Evolutionary conservation across 1,140 invertebrate species (phyloP).

Genomic region (Matsumurasca onukii): DNA sequence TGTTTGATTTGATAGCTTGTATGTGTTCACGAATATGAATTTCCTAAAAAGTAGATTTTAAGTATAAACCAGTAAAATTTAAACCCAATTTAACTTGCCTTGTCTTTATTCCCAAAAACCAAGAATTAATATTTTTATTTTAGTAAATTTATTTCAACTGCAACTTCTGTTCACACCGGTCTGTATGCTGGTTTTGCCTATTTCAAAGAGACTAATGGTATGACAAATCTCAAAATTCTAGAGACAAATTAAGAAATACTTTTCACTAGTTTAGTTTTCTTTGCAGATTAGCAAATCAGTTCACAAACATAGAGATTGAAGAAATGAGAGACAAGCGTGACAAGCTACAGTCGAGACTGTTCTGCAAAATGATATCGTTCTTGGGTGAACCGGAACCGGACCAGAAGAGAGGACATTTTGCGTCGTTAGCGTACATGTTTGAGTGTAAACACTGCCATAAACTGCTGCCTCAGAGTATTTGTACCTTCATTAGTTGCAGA

Average conservation of each 20-base stretch:
- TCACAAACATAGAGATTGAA: constrained; percentile 77
- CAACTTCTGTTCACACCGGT: no score
- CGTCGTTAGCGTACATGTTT: constrained; percentile 71
- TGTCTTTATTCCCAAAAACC: no score
- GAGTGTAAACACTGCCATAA: constrained; percentile 59
- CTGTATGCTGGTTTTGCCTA: no score
- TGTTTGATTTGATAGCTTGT: no score
- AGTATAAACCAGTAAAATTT: no score
- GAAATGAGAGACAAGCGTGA: constrained; percentile 75
- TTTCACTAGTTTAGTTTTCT: no score
- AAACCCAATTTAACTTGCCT: no score
- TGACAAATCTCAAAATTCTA: not conserved
- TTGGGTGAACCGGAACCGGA: constrained; percentile 70
- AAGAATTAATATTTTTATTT: no score
- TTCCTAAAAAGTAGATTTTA: no score
- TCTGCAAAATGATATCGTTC: constrained; percentile 76
- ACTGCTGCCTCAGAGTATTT: constrained; percentile 43
- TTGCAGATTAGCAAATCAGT: constrained; percentile 71
- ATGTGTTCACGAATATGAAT: no score
- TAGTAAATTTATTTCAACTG: no score
- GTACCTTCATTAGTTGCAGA: constrained; percentile 36
- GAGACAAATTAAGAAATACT: not conserved
- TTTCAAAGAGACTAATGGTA: not conserved
- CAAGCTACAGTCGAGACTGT: constrained; percentile 79
- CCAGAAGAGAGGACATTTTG: constrained; percentile 72